phyloP scores from a whole-genome alignment of 1,140 invertebrate species.

The Drosophila chauvacae region DNA sequence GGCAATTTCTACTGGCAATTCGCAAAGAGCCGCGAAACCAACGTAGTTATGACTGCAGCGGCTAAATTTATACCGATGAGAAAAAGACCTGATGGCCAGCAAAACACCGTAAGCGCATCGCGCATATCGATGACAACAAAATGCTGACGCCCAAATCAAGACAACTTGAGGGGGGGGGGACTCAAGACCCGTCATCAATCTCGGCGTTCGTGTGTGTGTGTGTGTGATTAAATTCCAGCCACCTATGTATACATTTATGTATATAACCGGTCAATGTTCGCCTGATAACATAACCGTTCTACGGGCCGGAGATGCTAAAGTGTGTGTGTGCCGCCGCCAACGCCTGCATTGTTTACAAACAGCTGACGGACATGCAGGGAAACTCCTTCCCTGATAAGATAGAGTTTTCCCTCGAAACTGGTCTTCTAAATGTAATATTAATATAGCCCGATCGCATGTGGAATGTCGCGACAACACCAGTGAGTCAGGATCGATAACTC shows the following conservation, averaged over 20 bases:
- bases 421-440: conserved; percentile 3
- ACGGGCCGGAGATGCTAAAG: conserved; percentile 6
- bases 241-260: conserved; percentile 1
- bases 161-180: background rate
- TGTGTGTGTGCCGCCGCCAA: conserved; percentile 14
- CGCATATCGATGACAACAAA: conserved; percentile 30
- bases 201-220: background rate
- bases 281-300: conserved; percentile 53
- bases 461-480: background rate
- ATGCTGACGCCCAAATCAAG: conserved; percentile 43
- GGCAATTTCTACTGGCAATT: conserved; percentile 65
- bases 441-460: background rate
- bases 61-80: conserved; percentile 35
- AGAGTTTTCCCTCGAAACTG: conserved; percentile 6
- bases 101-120: conserved; percentile 33
- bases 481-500: conserved; percentile 33
- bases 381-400: conserved; percentile 29
- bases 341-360: conserved; percentile 75
- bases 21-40: conserved; percentile 28
- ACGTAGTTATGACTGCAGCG: conserved; percentile 32
- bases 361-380: conserved; percentile 49
- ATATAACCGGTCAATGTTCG: conserved; percentile 26
- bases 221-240: conserved; percentile 22
- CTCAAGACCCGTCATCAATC: conserved; percentile 28
- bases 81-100: conserved; percentile 37